Percentiles rank a stretch among this genome's conserved stretches.
phyloP scores from a whole-genome alignment of 2,888 invertebrate species.

The Agapostemon virescens region DNA sequence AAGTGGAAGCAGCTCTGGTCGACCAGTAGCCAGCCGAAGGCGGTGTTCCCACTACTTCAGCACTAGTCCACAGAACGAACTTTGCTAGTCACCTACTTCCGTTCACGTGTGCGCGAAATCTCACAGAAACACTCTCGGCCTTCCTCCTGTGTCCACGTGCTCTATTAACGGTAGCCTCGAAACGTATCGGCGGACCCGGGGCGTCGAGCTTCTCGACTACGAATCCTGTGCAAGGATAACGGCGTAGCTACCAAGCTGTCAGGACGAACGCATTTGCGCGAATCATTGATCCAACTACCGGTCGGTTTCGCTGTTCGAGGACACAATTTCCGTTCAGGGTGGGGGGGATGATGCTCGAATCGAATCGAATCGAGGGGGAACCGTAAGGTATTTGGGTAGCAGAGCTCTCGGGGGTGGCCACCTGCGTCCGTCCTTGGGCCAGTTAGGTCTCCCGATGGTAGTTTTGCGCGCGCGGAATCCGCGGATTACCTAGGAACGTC shows the following conservation, averaged over 20 bases:
- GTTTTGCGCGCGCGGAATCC: slow-evolving; percentile 27
- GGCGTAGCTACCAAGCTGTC: slow-evolving; percentile 2
- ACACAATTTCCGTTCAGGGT: background rate
- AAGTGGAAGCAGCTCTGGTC: slow-evolving; percentile 19
- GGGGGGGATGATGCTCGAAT: background rate
- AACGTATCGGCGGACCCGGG: background rate
- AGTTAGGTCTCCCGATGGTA: background rate
- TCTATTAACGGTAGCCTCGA: background rate
- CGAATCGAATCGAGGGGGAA: background rate
- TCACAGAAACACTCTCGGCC: slow-evolving; percentile 57
- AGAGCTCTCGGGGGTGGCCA: slow-evolving; percentile 1
- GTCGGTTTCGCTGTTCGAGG: background rate
- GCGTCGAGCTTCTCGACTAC: background rate
- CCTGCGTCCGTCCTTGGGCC: slow-evolving; percentile 8
- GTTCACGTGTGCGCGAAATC: slow-evolving; percentile 30
- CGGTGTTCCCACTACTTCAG: slow-evolving; percentile 51
- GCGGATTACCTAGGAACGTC: slow-evolving; percentile 46
- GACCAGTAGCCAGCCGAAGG: slow-evolving; percentile 30
- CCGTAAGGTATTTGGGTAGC: background rate
- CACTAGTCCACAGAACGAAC: slow-evolving; percentile 65
- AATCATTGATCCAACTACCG: slow-evolving; percentile 13
- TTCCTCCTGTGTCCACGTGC: slow-evolving; percentile 28
- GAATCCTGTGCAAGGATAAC: slow-evolving; percentile 16
- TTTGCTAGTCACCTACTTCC: slow-evolving; percentile 31
- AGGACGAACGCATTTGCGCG: slow-evolving; percentile 36